A percentile compares a stretch with the other conserved stretches of the same genome.
These are phyloP conservation scores for Leptoclinus maculatus DNA, from an alignment of 2,797 vertebrate species.

Conservation along the genomic window DNA sequence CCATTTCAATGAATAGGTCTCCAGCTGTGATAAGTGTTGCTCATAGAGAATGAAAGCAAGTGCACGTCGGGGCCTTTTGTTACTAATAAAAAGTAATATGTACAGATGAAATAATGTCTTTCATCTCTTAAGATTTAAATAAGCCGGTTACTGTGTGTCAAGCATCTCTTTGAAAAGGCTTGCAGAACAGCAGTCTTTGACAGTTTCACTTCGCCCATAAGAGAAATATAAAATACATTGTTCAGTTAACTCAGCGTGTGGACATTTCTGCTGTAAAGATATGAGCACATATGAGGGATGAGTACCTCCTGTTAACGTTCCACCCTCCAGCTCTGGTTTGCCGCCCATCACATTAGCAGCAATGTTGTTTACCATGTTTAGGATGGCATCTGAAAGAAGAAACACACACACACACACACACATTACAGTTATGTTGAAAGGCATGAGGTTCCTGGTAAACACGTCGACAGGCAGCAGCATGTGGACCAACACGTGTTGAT, in stretches of 20 bases:
- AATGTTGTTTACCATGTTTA: slow-evolving; percentile 99
- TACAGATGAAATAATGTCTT: not conserved
- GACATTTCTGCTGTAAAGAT: not conserved
- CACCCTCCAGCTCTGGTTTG: slow-evolving; percentile 87
- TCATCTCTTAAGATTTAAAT: not conserved
- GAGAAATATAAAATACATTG: too few species aligned
- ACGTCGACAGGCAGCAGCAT: not conserved
- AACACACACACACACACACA: slow-evolving; percentile 30
- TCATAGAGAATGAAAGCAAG: not conserved
- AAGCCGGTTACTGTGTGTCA: not conserved
- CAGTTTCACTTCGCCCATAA: not conserved
- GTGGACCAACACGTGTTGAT: slow-evolving; percentile 1
- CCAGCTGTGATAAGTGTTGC: not conserved
- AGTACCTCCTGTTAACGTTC: slow-evolving; percentile 87
- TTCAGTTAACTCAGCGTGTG: too few species aligned
- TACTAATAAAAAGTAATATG: too few species aligned
- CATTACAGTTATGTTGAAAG: slow-evolving; percentile 27
- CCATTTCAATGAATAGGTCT: not conserved
- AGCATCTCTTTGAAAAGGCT: not conserved
- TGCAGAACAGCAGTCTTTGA: not conserved
- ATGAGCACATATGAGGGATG: not conserved
- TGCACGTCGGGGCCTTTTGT: too few species aligned
- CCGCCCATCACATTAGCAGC: slow-evolving; percentile 97
- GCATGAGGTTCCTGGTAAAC: not conserved
- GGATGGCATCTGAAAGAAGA: slow-evolving; percentile 89